phyloP scores from a whole-genome alignment of 1,140 invertebrate species.

The Zaprionus africanus region DNA sequence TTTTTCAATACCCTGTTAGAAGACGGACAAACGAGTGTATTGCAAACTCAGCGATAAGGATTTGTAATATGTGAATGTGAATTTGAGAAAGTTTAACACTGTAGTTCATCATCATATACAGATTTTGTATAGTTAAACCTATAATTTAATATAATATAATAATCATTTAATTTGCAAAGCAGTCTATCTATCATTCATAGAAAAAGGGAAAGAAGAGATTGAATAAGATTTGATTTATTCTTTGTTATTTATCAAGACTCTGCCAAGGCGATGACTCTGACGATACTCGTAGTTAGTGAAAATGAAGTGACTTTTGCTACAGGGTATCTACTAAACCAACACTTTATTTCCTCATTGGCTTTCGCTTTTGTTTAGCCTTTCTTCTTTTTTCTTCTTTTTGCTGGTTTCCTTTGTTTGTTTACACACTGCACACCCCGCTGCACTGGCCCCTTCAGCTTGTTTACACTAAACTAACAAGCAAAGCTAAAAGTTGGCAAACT shows the following conservation, averaged over 20 bases:
- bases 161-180: too few relatives aligned
- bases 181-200: too few relatives aligned
- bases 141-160: too few relatives aligned
- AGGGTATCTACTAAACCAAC: background rate
- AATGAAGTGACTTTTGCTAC: background rate
- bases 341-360: slow-evolving; percentile 1
- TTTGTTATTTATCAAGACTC: too few relatives aligned
- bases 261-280: too few relatives aligned
- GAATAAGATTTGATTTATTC: too few relatives aligned
- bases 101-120: too few relatives aligned
- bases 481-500: slow-evolving; percentile 71
- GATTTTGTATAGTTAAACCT: too few relatives aligned
- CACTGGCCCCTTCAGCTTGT: slow-evolving; percentile 40
- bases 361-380: background rate
- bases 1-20: slow-evolving; percentile 26
- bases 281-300: too few relatives aligned
- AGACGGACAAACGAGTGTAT: background rate
- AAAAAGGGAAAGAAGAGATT: too few relatives aligned
- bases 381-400: slow-evolving; percentile 6
- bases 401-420: slow-evolving; percentile 31
- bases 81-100: too few relatives aligned
- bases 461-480: slow-evolving; percentile 76
- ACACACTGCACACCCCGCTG: background rate
- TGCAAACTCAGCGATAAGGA: background rate
- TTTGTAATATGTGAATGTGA: too few relatives aligned